Conservation (phyloP, 30 jellyfish, hydroid and myxozoan species). For the Aurelia sp. region DNA sequence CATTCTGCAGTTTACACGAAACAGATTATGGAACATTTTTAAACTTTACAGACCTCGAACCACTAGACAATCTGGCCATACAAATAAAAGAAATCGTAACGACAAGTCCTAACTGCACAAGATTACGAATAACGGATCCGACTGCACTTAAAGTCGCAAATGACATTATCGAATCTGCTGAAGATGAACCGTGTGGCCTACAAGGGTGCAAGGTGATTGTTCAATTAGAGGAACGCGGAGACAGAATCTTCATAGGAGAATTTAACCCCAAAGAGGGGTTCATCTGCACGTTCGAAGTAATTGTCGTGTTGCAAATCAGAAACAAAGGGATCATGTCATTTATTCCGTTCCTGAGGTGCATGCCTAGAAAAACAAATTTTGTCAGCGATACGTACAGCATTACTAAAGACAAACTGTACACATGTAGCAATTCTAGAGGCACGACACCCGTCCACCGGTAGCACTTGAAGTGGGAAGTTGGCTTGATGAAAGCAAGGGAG, state of each 20-base stretch:
- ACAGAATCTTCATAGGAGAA: constrained; percentile 45
- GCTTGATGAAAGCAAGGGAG: not conserved
- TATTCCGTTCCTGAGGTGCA: constrained; percentile 52
- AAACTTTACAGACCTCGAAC: constrained; percentile 60
- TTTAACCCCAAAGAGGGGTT: constrained; percentile 72
- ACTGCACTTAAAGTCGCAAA: constrained; percentile 55
- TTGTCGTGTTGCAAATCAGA: constrained; percentile 29
- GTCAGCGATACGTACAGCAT: constrained; percentile 47
- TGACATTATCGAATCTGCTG: constrained; percentile 61
- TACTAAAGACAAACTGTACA: constrained; percentile 62
- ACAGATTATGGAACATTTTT: constrained; percentile 60
- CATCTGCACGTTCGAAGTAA: constrained; percentile 68
- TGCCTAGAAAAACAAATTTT: constrained; percentile 17
- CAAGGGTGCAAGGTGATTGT: constrained; percentile 71
- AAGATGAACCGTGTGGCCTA: constrained; percentile 78
- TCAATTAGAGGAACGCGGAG: constrained; percentile 22
- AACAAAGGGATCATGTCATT: constrained; percentile 9
- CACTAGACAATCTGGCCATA: constrained; percentile 53
- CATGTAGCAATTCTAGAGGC: constrained; percentile 59
- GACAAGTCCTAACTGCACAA: constrained; percentile 40
- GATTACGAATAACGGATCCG: constrained; percentile 33
- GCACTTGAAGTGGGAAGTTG: not conserved
- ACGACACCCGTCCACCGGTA: constrained; percentile 66
- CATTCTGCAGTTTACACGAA: constrained; percentile 16
- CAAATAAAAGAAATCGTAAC: constrained; percentile 54